Evolutionary conservation across 2,888 invertebrate genomes (phyloP), one percentile per base, ranked within the genome.

Genomic region (Diarsia brunnea): DNA sequence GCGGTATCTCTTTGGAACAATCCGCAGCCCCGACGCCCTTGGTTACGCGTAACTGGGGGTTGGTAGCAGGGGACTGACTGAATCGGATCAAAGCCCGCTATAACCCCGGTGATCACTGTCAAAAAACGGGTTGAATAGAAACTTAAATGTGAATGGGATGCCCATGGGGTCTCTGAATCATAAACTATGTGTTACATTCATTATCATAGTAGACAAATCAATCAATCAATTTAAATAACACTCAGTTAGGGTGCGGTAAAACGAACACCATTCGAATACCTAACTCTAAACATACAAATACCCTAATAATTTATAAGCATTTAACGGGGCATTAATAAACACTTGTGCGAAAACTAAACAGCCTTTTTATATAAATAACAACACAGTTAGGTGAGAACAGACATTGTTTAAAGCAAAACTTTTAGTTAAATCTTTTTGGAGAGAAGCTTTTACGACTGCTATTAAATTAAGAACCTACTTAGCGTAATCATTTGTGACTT

Each of bases 401-500:
- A 58, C 69, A 47, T 65, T 70, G 55, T 75, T 70, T 67, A 47
- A 63, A 60, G 14, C 24, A 63, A 72, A 66, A 68, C 58, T 69
- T 75, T 69, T 4, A 14, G 4, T 49, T 76, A 51, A 61, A 63
- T 31, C 49, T 69, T 69, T 60, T 60, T 60, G 27, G 16, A 51
- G 38, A 60, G 11, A 55, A 69, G 49, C 61, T 73, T 55, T 80
- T 74, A 66, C 49, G 49, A 24, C 47, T 55, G 38, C 65, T 21
- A 66, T 71, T 66, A 58, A 51, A 73, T 73, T 58, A 79, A 79
- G 70, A 73, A 12, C 49, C 66, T 51, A 31, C 60, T 55, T 51
- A 76, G 58, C 53, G 61, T 76, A 76, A 76, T 61, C 45, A 53
- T 68, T 69, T 76, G 55, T 31, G 58, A 70, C 49, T 69, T 21